These are phyloP conservation scores for Aphodius sticticus DNA, from an alignment of 2,888 invertebrate genomes.

Conservation along the genomic window DNA sequence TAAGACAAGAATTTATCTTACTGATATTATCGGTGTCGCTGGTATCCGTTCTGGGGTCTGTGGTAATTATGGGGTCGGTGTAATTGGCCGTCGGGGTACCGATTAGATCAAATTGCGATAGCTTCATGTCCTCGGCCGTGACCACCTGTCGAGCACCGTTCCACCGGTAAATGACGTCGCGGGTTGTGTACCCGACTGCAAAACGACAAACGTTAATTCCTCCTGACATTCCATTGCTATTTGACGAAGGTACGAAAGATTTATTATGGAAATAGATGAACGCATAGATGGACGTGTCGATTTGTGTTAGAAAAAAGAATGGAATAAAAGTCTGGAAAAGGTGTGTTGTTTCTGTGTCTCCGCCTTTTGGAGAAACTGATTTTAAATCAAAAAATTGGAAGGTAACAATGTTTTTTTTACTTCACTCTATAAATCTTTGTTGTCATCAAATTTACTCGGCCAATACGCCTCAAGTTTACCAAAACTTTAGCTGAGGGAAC, in stretches of 20 bases:
- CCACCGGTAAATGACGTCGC: conserved; percentile 79
- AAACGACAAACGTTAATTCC: conserved; percentile 35
- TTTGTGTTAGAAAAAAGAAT: not conserved
- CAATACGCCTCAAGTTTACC: too few species aligned
- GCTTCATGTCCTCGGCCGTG: conserved; percentile 82
- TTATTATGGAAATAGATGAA: conserved; percentile 9
- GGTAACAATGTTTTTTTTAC: too few species aligned
- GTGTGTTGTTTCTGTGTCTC: too few species aligned
- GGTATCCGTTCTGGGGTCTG: conserved; percentile 53
- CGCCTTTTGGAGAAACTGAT: too few species aligned
- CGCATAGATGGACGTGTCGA: not conserved
- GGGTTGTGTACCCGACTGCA: conserved; percentile 76
- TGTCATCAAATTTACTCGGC: too few species aligned
- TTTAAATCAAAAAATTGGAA: too few species aligned
- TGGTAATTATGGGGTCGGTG: conserved; percentile 62
- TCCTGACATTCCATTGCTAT: not conserved
- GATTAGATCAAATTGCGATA: conserved; percentile 85
- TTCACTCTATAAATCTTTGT: too few species aligned
- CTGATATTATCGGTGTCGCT: conserved; percentile 42
- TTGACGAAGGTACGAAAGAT: not conserved
- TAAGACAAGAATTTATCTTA: conserved; percentile 34
- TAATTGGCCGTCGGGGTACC: conserved; percentile 76
- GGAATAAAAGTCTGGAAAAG: not conserved
- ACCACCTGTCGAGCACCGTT: conserved; percentile 75
- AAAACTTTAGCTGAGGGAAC: too few species aligned